A percentile compares a stretch with the other conserved stretches of the same genome.
phyloP scores from a whole-genome alignment of 1,140 invertebrate genomes.

The Sminthurides bifidus region DNA sequence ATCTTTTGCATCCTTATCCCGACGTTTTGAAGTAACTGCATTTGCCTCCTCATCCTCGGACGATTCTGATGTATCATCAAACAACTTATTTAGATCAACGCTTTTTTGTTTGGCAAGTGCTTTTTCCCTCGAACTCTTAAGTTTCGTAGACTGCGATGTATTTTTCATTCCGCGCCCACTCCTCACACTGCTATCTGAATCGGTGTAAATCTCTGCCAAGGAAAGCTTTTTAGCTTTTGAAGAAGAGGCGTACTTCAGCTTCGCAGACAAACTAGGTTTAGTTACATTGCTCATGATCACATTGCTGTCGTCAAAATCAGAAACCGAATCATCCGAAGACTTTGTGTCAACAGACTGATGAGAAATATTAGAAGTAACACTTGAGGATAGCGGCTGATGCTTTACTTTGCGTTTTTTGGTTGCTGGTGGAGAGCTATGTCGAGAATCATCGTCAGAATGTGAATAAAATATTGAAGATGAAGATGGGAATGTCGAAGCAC shows the following conservation, averaged over 20 bases:
- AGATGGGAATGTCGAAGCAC: slow-evolving; percentile 12
- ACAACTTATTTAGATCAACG: slow-evolving; percentile 22
- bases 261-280: background rate
- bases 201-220: slow-evolving; percentile 22
- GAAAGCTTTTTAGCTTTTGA: slow-evolving; percentile 8
- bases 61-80: slow-evolving; percentile 26
- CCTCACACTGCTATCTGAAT: slow-evolving; percentile 22
- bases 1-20: too few species aligned
- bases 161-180: slow-evolving; percentile 4
- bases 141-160: background rate
- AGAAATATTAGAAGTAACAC: background rate
- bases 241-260: background rate
- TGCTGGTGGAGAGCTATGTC: slow-evolving; percentile 13
- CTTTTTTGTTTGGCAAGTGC: slow-evolving; percentile 23
- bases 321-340: slow-evolving; percentile 21
- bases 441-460: slow-evolving; percentile 27
- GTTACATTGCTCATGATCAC: slow-evolving; percentile 15
- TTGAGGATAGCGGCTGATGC: slow-evolving; percentile 8
- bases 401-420: slow-evolving; percentile 31
- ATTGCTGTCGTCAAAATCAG: slow-evolving; percentile 15
- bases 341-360: slow-evolving; percentile 15
- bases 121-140: slow-evolving; percentile 15
- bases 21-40: too few species aligned
- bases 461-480: slow-evolving; percentile 19
- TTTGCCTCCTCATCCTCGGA: slow-evolving; percentile 32